phyloP scores from a whole-genome alignment of 2,797 vertebrate genomes.

The Ibycter americanus region DNA sequence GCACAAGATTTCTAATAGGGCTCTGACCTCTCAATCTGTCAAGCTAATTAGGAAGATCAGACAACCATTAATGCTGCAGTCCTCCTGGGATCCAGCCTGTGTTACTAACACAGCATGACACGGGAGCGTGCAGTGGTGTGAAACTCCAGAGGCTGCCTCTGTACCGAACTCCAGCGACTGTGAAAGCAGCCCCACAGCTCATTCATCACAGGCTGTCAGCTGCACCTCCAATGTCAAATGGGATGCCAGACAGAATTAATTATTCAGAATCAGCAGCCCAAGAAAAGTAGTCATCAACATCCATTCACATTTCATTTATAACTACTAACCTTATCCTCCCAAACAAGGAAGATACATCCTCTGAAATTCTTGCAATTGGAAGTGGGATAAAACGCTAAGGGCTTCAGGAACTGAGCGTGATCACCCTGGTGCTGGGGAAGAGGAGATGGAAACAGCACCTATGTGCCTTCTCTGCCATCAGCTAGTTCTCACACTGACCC shows the following conservation, averaged over 20 bases:
- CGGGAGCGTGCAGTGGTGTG: neutral
- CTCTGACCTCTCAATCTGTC: conserved; percentile 36
- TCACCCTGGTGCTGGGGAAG: neutral
- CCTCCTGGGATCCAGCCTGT: neutral
- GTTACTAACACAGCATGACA: neutral
- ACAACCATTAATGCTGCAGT: neutral
- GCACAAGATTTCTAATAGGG: neutral
- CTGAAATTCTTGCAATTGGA: neutral
- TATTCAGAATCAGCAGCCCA: neutral
- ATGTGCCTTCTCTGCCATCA: neutral
- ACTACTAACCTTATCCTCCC: neutral
- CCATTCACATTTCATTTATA: neutral
- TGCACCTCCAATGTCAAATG: neutral
- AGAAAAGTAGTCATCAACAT: neutral
- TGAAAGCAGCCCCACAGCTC: neutral
- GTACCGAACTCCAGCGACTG: neutral
- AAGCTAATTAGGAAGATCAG: conserved; percentile 35
- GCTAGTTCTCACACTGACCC: neutral
- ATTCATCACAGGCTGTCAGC: neutral
- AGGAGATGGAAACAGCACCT: neutral
- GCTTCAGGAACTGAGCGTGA: neutral
- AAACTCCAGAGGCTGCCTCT: neutral
- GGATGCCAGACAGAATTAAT: neutral
- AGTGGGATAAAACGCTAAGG: neutral
- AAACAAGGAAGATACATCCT: neutral